phyloP scores from a whole-genome alignment of 2,797 vertebrate species.

The Sebastes iracundus region DNA sequence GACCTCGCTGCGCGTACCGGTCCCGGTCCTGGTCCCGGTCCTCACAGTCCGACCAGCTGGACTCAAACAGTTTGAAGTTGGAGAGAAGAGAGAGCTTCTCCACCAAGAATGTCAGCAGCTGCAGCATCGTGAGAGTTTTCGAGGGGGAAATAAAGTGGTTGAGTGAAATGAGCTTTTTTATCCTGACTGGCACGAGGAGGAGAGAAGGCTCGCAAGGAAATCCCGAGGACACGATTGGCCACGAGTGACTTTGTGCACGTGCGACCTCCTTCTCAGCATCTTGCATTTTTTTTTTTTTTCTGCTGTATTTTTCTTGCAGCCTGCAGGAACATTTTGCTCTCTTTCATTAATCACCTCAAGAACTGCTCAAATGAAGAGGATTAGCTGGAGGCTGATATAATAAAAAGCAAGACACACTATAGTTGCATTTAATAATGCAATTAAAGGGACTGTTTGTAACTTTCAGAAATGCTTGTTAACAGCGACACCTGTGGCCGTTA shows the following conservation, averaged over 20 bases:
- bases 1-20: constrained; percentile 31
- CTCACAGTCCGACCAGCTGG: constrained; percentile 29
- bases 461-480: too few species aligned
- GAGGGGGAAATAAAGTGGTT: not conserved
- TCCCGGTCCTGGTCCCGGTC: constrained; percentile 11
- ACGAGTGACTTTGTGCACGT: constrained; percentile 33
- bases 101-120: constrained; percentile 80
- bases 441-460: not conserved
- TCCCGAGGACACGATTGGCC: constrained; percentile 56
- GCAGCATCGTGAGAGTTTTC: constrained; percentile 71
- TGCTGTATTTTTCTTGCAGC: not conserved
- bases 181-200: constrained; percentile 51
- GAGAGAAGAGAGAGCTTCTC: constrained; percentile 86
- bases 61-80: constrained; percentile 78
- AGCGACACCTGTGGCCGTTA: too few species aligned
- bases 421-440: not conserved
- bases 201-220: constrained; percentile 20
- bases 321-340: not conserved
- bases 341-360: not conserved
- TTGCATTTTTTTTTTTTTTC: not conserved
- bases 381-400: not conserved
- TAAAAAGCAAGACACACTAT: not conserved
- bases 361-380: not conserved
- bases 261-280: not conserved
- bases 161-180: constrained; percentile 57